Conservation (phyloP, 2,797 vertebrate genomes). For the Orientallactaga sibirica region DNA sequence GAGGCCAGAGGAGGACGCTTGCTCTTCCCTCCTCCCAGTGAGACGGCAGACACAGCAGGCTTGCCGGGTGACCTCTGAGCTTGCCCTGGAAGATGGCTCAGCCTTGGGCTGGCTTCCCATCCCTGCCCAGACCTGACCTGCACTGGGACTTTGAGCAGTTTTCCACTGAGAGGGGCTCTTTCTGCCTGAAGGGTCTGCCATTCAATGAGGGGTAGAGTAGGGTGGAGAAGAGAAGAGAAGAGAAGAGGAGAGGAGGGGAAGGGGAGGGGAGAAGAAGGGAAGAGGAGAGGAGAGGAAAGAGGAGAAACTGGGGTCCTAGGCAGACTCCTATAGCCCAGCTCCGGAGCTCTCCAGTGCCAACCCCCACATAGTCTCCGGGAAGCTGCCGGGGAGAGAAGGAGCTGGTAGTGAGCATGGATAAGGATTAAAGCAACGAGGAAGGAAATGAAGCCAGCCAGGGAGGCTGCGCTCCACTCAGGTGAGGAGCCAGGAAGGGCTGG, state of each 20-base stretch:
- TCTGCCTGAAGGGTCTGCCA: background rate
- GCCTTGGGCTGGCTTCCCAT: background rate
- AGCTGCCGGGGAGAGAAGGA: background rate
- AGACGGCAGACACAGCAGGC: background rate
- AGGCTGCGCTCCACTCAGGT: background rate
- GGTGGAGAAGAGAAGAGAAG: background rate
- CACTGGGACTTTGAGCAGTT: constrained; percentile 39
- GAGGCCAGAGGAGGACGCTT: background rate
- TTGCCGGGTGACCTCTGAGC: background rate
- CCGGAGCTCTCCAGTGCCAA: background rate
- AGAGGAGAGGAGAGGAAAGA: no score
- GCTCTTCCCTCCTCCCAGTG: background rate
- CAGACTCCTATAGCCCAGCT: background rate
- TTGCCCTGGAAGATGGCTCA: background rate
- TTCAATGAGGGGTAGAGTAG: background rate
- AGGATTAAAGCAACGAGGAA: background rate
- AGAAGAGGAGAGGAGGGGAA: no score
- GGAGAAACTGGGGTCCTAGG: background rate
- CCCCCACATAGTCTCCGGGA: background rate
- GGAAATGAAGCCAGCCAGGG: background rate
- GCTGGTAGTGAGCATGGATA: background rate
- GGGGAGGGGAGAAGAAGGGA: no score
- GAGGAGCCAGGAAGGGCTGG: background rate
- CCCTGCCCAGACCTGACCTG: background rate
- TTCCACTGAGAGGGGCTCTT: background rate